phyloP scores from a whole-genome alignment of 2,797 vertebrate genomes.

The Chiropotes sagulatus region DNA sequence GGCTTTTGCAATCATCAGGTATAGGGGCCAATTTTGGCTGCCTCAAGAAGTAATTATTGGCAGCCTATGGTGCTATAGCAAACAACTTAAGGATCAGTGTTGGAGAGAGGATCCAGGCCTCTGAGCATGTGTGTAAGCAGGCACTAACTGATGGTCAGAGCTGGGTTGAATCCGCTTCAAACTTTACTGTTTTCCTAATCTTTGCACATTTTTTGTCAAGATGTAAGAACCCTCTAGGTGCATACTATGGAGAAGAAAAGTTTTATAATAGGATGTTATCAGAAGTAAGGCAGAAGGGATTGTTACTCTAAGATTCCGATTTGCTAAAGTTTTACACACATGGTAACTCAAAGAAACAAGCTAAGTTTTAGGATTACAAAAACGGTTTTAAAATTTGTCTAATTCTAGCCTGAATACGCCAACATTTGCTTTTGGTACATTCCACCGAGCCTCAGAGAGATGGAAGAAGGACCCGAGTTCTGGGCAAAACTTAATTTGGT shows the following conservation, averaged over 20 bases:
- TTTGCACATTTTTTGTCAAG: background rate
- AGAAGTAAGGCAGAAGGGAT: background rate
- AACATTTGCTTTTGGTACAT: slow-evolving; percentile 93
- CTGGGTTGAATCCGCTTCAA: background rate
- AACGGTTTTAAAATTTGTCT: slow-evolving; percentile 47
- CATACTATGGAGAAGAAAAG: background rate
- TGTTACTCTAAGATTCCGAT: background rate
- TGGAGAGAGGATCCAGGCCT: background rate
- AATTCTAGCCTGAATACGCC: slow-evolving; percentile 89
- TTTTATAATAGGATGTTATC: background rate
- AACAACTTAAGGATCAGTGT: background rate
- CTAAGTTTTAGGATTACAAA: slow-evolving; percentile 28
- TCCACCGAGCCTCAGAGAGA: slow-evolving; percentile 87
- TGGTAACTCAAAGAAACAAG: background rate
- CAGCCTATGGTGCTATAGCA: background rate
- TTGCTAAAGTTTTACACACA: background rate
- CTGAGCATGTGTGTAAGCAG: background rate
- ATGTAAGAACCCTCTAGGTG: background rate
- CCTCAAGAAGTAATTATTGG: background rate
- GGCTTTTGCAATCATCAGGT: background rate
- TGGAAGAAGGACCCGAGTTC: slow-evolving; percentile 87
- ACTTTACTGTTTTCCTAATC: background rate
- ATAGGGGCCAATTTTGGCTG: background rate
- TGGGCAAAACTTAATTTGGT: slow-evolving; percentile 88
- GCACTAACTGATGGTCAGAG: background rate